Conservation (phyloP, 2,888 invertebrate genomes). For the Shargacucullia verbasci region DNA sequence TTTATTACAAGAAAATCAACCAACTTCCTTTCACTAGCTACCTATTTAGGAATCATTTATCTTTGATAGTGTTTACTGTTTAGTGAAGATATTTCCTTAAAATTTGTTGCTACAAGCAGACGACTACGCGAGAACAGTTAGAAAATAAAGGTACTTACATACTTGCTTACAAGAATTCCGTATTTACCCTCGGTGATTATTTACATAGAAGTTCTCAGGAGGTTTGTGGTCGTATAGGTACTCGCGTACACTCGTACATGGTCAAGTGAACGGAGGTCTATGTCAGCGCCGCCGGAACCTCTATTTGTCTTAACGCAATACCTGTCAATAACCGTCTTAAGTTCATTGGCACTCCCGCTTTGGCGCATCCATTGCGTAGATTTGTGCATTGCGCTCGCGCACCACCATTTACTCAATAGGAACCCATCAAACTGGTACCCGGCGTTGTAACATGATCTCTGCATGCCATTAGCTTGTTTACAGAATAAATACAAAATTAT, state of each 20-base stretch:
- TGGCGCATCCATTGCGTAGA: conserved; percentile 85
- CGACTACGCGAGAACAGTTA: conserved; percentile 68
- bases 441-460: conserved; percentile 81
- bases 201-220: conserved; percentile 86
- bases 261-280: conserved; percentile 86
- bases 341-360: conserved; percentile 88
- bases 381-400: conserved; percentile 81
- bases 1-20: conserved; percentile 53
- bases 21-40: conserved; percentile 55
- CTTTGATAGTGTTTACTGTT: conserved; percentile 27
- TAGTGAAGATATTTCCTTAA: conserved; percentile 46
- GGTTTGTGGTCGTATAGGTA: conserved; percentile 76
- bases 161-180: conserved; percentile 81
- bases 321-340: conserved; percentile 87
- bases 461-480: conserved; percentile 85
- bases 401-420: conserved; percentile 74
- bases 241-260: conserved; percentile 65
- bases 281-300: conserved; percentile 84
- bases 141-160: conserved; percentile 70
- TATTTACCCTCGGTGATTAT: conserved; percentile 82
- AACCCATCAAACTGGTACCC: conserved; percentile 81
- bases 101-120: conserved; percentile 53
- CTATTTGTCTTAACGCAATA: conserved; percentile 89
- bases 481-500: conserved; percentile 83
- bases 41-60: conserved; percentile 44